Conservation (phyloP, 23 tunicate genomes). For the Phallusia fumigata region DNA sequence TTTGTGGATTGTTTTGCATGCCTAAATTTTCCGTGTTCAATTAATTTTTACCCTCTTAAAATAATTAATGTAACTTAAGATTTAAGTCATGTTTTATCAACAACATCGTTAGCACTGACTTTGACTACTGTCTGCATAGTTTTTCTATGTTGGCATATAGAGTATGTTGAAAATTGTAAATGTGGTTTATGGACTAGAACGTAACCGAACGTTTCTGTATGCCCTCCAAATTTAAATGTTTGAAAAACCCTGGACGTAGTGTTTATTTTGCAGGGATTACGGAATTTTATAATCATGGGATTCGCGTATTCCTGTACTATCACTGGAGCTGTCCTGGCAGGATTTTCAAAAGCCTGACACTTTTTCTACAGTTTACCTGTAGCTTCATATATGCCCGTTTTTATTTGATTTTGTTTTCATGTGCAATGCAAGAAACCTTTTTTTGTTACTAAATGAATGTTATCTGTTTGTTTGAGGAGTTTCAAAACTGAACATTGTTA, state of each 20-base stretch:
- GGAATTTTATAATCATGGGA: slow-evolving; percentile 82
- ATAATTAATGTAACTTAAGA: too few relatives aligned
- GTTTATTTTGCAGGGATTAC: slow-evolving; percentile 45
- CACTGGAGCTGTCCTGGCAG: slow-evolving; percentile 83
- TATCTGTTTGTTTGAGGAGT: too few relatives aligned
- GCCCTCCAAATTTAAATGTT: neutral
- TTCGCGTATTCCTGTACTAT: slow-evolving; percentile 72
- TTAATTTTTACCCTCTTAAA: too few relatives aligned
- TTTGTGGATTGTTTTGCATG: too few relatives aligned
- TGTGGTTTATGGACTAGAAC: neutral
- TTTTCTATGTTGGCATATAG: too few relatives aligned
- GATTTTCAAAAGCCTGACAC: slow-evolving; percentile 62
- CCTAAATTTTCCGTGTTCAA: too few relatives aligned
- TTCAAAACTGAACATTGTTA: too few relatives aligned
- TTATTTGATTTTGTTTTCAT: neutral
- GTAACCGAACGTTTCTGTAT: neutral
- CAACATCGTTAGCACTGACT: too few relatives aligned
- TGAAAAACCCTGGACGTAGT: neutral
- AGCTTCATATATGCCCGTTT: too few relatives aligned
- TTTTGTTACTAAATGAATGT: too few relatives aligned
- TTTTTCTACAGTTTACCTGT: neutral
- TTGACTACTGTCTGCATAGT: too few relatives aligned
- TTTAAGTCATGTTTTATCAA: too few relatives aligned
- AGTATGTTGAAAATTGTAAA: neutral
- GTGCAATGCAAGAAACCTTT: neutral